Evolutionary conservation across 2,888 invertebrate genomes (phyloP), one percentile per base, ranked within the genome.

Genomic region (Drosophila parthenogenetica): DNA sequence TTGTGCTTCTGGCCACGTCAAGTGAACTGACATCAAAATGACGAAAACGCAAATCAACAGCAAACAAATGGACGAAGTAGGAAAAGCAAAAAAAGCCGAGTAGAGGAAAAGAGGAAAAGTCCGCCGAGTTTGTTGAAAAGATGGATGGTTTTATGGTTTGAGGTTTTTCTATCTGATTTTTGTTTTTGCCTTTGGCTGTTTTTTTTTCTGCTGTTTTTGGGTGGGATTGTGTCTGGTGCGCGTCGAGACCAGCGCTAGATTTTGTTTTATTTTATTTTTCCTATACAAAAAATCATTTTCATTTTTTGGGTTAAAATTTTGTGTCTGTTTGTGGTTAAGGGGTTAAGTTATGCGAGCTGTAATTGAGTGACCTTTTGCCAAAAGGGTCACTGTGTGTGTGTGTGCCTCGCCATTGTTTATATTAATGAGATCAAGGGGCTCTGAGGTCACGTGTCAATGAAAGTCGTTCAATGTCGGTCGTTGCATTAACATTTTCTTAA

Each of bases 31-130:
- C 89, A 87, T 85, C 74, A 84, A 87, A 89, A 85, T 85, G 85
- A 85, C 85, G 85, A 85, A 89, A 89, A 85, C 89, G 81, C 85
- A 85, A 85, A 85, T 89, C 85, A 85, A 87, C 85, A 87, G 89
- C 81, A 82, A 85, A 85, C 81, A 77, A 77, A 77, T 79, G 69
- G 75, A 79, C 66, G 75, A 69, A 64, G 71, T 64, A 46, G 17
- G 42, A 59, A 60, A 51, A 22, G 53, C 62, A 14, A 53, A 65
- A 39, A 54, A 50, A 49, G 22, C 5, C 3, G 5, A 22, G 22
- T 22, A 5, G 22, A 22, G 22, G 22, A 3, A 55, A 40, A 29
- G 13, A 3, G 64, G 60, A 61, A 63, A 42, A 40, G 65, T 51
- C 29, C 64, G 58, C 62, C 45, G 51, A 78, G 62, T 81, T 83